Conservation (phyloP, 2,888 invertebrate genomes). For the Hirtodrosophila trivittata region DNA sequence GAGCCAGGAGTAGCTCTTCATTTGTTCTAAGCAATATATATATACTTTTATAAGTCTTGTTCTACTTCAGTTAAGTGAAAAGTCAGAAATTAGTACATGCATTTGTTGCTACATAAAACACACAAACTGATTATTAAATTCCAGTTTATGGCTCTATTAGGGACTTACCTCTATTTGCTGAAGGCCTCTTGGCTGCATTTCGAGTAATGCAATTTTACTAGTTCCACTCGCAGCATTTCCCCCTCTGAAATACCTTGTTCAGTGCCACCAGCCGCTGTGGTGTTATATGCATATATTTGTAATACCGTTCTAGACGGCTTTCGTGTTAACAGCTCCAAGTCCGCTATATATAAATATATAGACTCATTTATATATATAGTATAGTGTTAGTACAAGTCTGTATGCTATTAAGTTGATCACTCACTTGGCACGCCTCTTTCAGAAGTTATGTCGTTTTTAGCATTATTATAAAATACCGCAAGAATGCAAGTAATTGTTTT, state of each 20-base stretch:
- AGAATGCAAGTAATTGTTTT: slow-evolving; percentile 57
- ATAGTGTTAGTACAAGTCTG: slow-evolving; percentile 5
- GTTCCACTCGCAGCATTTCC: background rate
- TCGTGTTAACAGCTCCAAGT: slow-evolving; percentile 23
- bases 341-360: slow-evolving; percentile 18
- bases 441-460: slow-evolving; percentile 26
- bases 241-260: slow-evolving; percentile 6
- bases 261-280: slow-evolving; percentile 21
- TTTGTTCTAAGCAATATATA: no score
- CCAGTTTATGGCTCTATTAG: slow-evolving; percentile 2
- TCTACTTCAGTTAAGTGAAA: no score
- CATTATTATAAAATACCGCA: slow-evolving; percentile 71
- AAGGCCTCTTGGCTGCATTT: no score
- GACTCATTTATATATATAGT: slow-evolving; percentile 4
- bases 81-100: background rate
- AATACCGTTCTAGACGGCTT: slow-evolving; percentile 12
- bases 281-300: slow-evolving; percentile 7
- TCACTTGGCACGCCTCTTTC: slow-evolving; percentile 65
- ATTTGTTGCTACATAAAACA: background rate
- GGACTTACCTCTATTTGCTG: background rate
- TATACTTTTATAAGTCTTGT: no score
- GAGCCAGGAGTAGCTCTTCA: no score
- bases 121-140: slow-evolving; percentile 1
- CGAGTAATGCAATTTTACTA: background rate
- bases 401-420: slow-evolving; percentile 68